Evolutionary conservation across 2,113 vertebrate genomes (phyloP).

Genomic region (Nipponia nippon): DNA sequence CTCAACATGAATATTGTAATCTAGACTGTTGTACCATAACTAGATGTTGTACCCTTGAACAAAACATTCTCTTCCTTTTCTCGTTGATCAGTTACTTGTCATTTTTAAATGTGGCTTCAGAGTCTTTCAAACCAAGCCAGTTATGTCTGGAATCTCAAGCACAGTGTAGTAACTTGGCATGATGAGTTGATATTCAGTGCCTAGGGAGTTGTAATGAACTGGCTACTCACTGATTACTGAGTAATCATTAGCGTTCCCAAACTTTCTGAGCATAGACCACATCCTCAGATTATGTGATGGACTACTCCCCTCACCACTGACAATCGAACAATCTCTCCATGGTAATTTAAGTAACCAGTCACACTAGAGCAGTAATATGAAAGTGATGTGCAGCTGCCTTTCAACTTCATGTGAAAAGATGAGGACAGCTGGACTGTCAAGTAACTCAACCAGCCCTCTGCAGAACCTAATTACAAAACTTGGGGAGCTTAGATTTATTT

Average conservation of each 20-base stretch:
- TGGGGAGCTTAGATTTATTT: not conserved
- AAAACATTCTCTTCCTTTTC: not conserved
- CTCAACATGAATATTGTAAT: not conserved
- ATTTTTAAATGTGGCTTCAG: not conserved
- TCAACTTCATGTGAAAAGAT: not conserved
- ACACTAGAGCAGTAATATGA: not conserved
- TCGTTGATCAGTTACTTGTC: not conserved
- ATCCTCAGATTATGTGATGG: not conserved
- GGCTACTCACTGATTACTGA: too few relatives aligned
- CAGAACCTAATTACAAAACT: not conserved
- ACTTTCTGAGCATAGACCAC: not conserved
- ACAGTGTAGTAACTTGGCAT: not conserved
- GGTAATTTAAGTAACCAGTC: not conserved
- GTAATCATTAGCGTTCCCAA: not conserved
- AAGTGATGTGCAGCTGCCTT: not conserved
- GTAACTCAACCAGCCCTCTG: not conserved
- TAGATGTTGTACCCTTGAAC: not conserved
- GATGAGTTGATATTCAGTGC: not conserved
- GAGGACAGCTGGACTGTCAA: not conserved
- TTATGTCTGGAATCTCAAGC: not conserved
- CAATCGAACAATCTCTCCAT: not conserved
- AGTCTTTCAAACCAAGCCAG: not conserved
- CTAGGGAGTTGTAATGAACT: not conserved
- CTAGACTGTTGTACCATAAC: not conserved
- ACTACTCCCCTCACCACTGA: not conserved